A percentile compares a stretch with the other conserved stretches of the same genome.
Evolutionary conservation across 2,113 vertebrate genomes (phyloP).

Genomic region (Buteo buteo): DNA sequence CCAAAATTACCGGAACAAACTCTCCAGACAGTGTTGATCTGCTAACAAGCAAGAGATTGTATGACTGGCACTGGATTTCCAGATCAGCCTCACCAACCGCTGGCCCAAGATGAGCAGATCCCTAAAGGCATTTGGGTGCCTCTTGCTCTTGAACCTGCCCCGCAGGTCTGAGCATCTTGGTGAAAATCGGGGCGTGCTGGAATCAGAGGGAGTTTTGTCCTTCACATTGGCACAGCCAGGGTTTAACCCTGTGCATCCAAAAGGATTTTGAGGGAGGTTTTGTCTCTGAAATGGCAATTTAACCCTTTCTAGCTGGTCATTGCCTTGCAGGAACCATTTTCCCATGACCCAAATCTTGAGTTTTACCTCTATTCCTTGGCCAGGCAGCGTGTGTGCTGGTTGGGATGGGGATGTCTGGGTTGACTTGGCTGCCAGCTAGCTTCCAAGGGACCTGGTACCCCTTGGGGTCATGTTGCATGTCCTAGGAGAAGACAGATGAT

Average conservation of each 20-base stretch:
- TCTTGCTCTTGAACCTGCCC: neutral
- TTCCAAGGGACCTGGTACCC: neutral
- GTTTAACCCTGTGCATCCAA: neutral
- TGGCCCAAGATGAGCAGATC: neutral
- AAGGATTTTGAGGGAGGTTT: neutral
- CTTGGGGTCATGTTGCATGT: no score
- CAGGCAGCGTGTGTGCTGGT: neutral
- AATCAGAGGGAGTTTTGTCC: neutral
- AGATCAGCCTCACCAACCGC: neutral
- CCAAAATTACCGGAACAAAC: neutral
- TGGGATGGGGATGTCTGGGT: neutral
- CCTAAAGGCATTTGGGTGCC: neutral
- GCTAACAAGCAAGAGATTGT: neutral
- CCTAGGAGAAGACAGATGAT: neutral
- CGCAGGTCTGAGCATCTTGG: neutral
- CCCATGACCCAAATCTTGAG: neutral
- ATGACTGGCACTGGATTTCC: neutral
- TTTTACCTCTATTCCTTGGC: neutral
- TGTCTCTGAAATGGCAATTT: neutral
- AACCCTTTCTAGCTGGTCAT: neutral
- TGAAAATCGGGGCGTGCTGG: accelerated
- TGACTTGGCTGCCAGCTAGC: neutral
- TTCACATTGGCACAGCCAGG: accelerated
- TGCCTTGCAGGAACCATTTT: neutral
- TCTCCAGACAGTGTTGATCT: neutral